Conservation (phyloP, 2,113 vertebrate species). For the Rissa tridactyla region DNA sequence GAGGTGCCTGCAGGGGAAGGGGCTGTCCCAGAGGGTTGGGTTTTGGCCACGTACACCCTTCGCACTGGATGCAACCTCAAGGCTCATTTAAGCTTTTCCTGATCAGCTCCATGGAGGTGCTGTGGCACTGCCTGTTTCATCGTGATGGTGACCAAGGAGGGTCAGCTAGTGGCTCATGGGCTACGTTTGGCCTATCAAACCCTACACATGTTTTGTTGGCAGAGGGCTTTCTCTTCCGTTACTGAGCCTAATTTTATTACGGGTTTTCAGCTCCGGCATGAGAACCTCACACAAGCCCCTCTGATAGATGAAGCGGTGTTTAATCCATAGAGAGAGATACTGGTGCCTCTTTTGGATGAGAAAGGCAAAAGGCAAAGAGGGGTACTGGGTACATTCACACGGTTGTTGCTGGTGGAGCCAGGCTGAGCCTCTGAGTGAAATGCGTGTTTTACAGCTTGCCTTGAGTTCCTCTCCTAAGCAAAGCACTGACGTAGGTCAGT, state of each 20-base stretch:
- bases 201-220: background rate
- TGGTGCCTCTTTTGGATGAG: background rate
- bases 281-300: background rate
- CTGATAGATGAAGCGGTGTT: background rate
- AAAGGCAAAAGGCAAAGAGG: background rate
- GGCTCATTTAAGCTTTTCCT: background rate
- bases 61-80: background rate
- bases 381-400: background rate
- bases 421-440: background rate
- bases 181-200: background rate
- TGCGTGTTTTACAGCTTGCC: background rate
- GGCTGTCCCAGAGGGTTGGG: rapidly evolving
- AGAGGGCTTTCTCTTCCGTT: background rate
- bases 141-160: background rate
- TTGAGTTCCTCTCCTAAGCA: background rate
- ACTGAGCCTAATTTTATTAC: background rate
- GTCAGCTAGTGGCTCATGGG: background rate
- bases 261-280: background rate
- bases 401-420: background rate
- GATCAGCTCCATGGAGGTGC: background rate
- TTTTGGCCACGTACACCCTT: background rate
- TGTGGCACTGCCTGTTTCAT: background rate
- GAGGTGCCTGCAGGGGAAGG: background rate
- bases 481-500: background rate
- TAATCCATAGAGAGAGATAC: background rate